Evolutionary conservation across 1,140 invertebrate species (phyloP).

Genomic region (Dreissena polymorpha): DNA sequence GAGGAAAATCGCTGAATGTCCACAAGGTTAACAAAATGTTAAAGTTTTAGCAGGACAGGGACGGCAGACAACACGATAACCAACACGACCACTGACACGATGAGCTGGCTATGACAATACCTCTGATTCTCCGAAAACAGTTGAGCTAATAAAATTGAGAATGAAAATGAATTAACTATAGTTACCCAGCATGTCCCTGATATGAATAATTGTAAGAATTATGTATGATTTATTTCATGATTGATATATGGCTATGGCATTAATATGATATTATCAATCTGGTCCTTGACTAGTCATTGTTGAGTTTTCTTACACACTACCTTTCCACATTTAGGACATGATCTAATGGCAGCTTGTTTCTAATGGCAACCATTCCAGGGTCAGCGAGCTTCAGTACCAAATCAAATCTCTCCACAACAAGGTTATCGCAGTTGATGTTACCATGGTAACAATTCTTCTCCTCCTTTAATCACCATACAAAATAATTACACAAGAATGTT

Average conservation of each 20-base stretch:
- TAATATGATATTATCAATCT: background rate
- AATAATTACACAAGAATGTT: background rate
- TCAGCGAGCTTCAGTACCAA: constrained; percentile 56
- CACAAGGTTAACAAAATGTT: too few relatives aligned
- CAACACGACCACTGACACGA: too few relatives aligned
- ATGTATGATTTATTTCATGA: background rate
- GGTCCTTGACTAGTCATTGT: background rate
- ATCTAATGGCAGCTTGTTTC: constrained; percentile 39
- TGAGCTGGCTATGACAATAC: too few relatives aligned
- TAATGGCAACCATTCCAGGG: constrained; percentile 55
- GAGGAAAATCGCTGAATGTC: too few relatives aligned
- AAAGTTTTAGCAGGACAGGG: too few relatives aligned
- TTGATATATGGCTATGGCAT: background rate
- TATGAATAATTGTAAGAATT: background rate
- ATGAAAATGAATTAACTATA: background rate
- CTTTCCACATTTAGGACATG: constrained; percentile 41
- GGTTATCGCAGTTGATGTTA: constrained; percentile 54
- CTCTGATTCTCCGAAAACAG: too few relatives aligned
- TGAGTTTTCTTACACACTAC: constrained; percentile 17
- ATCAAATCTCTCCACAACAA: constrained; percentile 49
- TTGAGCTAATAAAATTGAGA: too few relatives aligned
- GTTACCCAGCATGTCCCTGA: background rate
- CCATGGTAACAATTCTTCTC: constrained; percentile 52
- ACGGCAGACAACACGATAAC: too few relatives aligned
- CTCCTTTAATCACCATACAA: constrained; percentile 13